These are phyloP conservation scores for Lutjanus argentimaculatus DNA, from an alignment of 2,797 vertebrate species.

Conservation along the genomic window DNA sequence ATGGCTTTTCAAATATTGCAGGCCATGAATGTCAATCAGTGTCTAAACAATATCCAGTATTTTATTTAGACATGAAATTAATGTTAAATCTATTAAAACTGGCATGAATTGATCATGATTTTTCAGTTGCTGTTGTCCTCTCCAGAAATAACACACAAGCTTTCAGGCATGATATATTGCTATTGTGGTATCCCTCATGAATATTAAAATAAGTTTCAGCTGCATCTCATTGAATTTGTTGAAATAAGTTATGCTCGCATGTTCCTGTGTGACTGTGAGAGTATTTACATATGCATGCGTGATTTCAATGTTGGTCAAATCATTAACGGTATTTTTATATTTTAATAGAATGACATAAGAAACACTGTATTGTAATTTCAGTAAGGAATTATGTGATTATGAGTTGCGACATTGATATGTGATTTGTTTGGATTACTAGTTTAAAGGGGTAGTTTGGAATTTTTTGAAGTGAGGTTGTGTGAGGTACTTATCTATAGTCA, in stretches of 20 bases:
- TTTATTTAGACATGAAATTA: constrained; percentile 1
- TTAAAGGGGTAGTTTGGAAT: too few relatives aligned
- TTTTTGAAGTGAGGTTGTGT: too few relatives aligned
- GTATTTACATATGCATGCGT: background rate
- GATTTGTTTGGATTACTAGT: background rate
- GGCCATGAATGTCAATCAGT: background rate
- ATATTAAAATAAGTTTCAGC: constrained; percentile 7
- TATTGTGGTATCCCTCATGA: background rate
- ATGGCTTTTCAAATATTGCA: background rate
- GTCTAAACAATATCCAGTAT: constrained; percentile 11
- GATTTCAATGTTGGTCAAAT: background rate
- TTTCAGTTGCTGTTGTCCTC: background rate
- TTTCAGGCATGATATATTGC: too few relatives aligned
- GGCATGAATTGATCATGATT: background rate
- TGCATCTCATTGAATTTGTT: background rate
- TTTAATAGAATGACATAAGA: background rate
- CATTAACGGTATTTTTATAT: background rate
- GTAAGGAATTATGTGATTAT: background rate
- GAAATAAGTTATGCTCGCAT: constrained; percentile 1
- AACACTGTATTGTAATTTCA: constrained; percentile 12
- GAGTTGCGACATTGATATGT: background rate
- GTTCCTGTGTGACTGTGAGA: background rate
- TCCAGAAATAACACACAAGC: too few relatives aligned
- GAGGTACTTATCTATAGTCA: too few relatives aligned
- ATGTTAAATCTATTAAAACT: background rate